Evolutionary conservation across 2,888 invertebrate species (phyloP), one percentile per base, ranked within the genome.

Genomic region (Masnerella sp.): DNA sequence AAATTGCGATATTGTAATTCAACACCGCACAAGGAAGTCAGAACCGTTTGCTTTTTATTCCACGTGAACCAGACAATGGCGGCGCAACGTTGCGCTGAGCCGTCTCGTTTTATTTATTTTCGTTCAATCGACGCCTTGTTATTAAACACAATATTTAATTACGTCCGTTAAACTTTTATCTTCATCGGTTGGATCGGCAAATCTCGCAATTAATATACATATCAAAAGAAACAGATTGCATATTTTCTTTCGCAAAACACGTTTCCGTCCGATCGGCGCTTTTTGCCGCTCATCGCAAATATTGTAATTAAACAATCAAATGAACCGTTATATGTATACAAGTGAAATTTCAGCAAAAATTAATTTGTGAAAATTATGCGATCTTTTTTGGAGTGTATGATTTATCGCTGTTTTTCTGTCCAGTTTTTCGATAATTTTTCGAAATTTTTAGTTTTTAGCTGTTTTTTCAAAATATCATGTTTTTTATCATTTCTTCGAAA

Each of bases 71-170:
- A 47, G 18, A 47, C 17, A 45, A 20, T 28, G 17, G 32, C 30
- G 9, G 30, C 15, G 42, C 30, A 30, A 25, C 28, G 18, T n/a
- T 42, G 42, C 9, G 2, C 15, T 12, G 9, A 11, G 28, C 40
- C 28, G 8, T 8, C 7, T 15, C 14, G 15, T 5, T 11, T 28
- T n/a, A 22, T 40, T 14, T 30, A 30, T 40, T 30, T 54, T n/a
- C 12, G 7, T 42, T 42, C 11, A 2, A 9, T 11, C 7, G 12
- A 8, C 12, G 14, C 18, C 12, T 54, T 54, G 12, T 54, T 54
- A 18, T 42, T 18, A 28, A 42, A 42, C 15, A 54, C 22, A 30
- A 54, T 54, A 42, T 54, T 30, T 40, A 30, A 40, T 54, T 42
- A 30, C 42, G 12, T 42, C 18, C 18, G 14, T 28, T 11, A 17